phyloP scores from a whole-genome alignment of 1,140 invertebrate genomes.

The Cheumatopsyche charites region DNA sequence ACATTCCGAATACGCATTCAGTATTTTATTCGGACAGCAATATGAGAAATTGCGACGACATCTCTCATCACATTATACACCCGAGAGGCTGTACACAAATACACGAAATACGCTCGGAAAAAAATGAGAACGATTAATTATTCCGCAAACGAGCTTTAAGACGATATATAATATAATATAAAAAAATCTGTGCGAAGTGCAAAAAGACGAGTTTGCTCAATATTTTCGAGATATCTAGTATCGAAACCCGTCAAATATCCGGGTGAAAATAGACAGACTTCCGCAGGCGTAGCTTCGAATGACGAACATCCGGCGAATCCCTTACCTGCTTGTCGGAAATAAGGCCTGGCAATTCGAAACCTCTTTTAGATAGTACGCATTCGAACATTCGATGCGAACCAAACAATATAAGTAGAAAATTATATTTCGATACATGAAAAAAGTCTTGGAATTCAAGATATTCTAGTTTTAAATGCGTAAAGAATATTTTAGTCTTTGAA shows the following conservation, averaged over 20 bases:
- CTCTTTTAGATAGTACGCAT: too few species aligned
- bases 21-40: constrained; percentile 14
- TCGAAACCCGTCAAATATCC: constrained; percentile 13
- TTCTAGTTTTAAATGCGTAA: too few species aligned
- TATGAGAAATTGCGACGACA: not conserved
- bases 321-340: constrained; percentile 11
- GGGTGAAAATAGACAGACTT: constrained; percentile 13
- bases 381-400: too few species aligned
- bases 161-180: too few species aligned
- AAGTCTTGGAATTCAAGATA: too few species aligned
- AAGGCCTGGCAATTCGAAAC: constrained; percentile 6
- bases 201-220: not conserved
- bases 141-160: too few species aligned
- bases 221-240: not conserved
- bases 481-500: too few species aligned
- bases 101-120: too few species aligned
- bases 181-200: not conserved
- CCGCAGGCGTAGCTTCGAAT: not conserved
- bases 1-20: constrained; percentile 8
- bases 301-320: constrained; percentile 16
- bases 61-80: not conserved
- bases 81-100: too few species aligned
- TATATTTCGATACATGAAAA: too few species aligned
- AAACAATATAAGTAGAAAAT: too few species aligned
- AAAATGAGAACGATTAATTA: too few species aligned